Conservation (phyloP, 2,888 invertebrate species). For the Andrena camellia region DNA sequence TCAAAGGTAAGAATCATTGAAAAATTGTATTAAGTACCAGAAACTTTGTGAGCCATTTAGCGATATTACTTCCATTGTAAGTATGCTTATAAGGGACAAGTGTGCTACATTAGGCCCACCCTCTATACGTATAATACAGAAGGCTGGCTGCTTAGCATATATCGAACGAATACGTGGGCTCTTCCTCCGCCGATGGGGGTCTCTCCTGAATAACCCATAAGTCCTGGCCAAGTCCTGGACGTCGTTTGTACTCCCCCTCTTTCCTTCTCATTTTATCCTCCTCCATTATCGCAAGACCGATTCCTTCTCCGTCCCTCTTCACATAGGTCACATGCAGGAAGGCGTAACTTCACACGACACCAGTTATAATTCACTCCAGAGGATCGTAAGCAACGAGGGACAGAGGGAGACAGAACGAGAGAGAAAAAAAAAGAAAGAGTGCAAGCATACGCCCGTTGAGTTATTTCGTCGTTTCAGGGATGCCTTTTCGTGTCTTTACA, state of each 20-base stretch:
- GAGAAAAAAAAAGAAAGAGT: constrained; percentile 1
- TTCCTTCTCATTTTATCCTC: constrained; percentile 38
- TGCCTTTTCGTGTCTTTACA: constrained; percentile 35
- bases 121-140: constrained; percentile 72
- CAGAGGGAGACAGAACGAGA: background rate
- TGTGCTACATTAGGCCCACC: constrained; percentile 37
- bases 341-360: constrained; percentile 77
- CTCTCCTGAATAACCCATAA: constrained; percentile 82
- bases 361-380: constrained; percentile 72
- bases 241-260: constrained; percentile 64
- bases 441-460: constrained; percentile 6
- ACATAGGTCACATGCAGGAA: constrained; percentile 77
- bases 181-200: constrained; percentile 64
- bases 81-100: background rate
- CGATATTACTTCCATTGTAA: constrained; percentile 4
- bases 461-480: constrained; percentile 51
- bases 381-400: constrained; percentile 49
- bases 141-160: constrained; percentile 80
- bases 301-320: constrained; percentile 53
- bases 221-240: constrained; percentile 74
- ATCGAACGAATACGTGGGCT: constrained; percentile 74
- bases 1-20: background rate
- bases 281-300: constrained; percentile 25
- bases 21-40: background rate
- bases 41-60: background rate